Evolutionary conservation across 2,888 invertebrate genomes (phyloP), one percentile per base, ranked within the genome.

Genomic region (Germaria angustata): DNA sequence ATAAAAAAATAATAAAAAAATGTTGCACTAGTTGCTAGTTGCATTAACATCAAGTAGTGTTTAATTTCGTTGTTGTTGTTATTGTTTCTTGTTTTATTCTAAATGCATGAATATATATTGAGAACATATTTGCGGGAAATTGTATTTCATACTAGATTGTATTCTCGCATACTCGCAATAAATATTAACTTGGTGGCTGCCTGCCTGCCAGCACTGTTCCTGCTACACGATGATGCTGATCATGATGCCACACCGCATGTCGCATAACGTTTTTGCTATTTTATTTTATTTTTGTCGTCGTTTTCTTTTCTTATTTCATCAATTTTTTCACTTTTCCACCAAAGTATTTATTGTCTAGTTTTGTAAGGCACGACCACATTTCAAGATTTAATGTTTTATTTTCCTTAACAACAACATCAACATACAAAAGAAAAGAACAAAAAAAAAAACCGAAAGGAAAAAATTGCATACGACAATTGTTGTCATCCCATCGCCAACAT

Each of bases 231-330:
- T 63, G 68, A 22, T 66, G 69, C 66, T 79, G 80, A 79, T 81
- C 79, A 84, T 82, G 81, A 81, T 84, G 84, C 84, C 84, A 84
- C 81, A 82, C 84, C 77, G 80, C 84, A 84, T 84, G 84, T 81
- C 81, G 84, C 84, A 84, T 84, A 84, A 84, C 84, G 84, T 84
- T 84, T 84, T 78, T 80, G 32, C 32, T 44, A 81, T 72, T 66
- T 75, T 55, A 65, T 36, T 65, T 20, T 20, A 8, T 13, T 24
- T 17, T 41, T 53, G 9, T 32, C 9, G 24, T 15, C 24, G 59
- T 59, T 46, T 2, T 24, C n/a, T 57, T 22, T 22, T 68, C 32
- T 57, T 44, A 36, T 66, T 81, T 53, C 59, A 75, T 65, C 65
- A 49, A 49, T 24, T 61, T 36, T 49, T 51, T 41, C 22, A 5